Base-by-base conservation (phyloP, 2,113 vertebrate species). In the Scortum barcoo region DNA sequence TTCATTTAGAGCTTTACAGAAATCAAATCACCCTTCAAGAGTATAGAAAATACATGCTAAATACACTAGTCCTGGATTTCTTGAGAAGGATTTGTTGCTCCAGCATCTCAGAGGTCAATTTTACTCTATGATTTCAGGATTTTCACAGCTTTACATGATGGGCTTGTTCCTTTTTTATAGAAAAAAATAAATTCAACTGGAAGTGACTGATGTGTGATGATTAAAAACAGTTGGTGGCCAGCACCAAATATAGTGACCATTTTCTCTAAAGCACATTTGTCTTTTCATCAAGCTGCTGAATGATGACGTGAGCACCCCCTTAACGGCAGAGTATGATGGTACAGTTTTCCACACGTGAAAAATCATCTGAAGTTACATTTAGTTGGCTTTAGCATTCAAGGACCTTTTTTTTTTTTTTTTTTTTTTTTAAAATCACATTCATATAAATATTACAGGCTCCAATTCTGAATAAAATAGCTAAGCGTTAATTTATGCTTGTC, bases 201-300 rank as follows among this genome's bases (percentile, higher is more conserved):
- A 65, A 44, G 38, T 51, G 17, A 26, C 22, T 48, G 40, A 50
- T 54, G 33, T 54, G 54, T 70, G 33, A 69, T 76, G 38, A 2
- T 26, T 54, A 46, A 76, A 53, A 75, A 60, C 56, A 57, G 82
- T 74, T 91, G 93, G 93, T 88, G 92, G 70, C 94, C 94, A 86
- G 94, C 94, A 95, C 93, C 94, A 93, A 82, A 88, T 89, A 74
- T 26, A 82, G 7, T 4, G 26, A 66, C 36, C 5, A 5, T 61
- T 62, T 66, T 30, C 50, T 1, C 5, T 19, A 5, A 69, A 65
- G 54, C 22, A 24, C 2, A 11, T 56, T 19, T 70, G 7, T 20
- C 3, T 54, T 53, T 58, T 63, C 46, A 33, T 79, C 56, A 53
- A 30, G 73, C 73, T 40, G 30, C 67, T 51, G 51, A 24, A 54